Percentiles rank a stretch among this genome's conserved stretches.
These are phyloP conservation scores for Myocastor coypus DNA, from an alignment of 2,113 vertebrate species.

Conservation along the genomic window DNA sequence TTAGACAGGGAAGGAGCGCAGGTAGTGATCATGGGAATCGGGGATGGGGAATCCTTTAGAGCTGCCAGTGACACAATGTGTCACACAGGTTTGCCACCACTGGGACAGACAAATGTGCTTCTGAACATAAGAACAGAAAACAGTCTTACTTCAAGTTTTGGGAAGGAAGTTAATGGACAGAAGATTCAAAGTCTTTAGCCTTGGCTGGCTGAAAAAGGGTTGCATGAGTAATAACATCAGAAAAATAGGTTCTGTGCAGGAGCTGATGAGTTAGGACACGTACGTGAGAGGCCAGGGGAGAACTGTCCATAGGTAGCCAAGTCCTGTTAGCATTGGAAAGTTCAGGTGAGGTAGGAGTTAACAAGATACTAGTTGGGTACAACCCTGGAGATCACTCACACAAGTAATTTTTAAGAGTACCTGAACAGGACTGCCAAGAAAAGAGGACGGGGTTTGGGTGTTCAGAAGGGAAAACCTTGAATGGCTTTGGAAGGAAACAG, in stretches of 20 bases:
- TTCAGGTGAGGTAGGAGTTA: not conserved
- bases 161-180: conserved; percentile 3
- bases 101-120: not conserved
- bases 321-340: not conserved
- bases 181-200: conserved; percentile 4
- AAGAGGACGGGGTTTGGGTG: not conserved
- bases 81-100: not conserved
- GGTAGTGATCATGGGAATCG: not conserved
- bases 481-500: not conserved
- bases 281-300: not conserved
- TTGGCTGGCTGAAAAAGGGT: conserved; percentile 42
- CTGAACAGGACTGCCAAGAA: not conserved
- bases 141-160: not conserved
- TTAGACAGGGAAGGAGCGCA: not conserved
- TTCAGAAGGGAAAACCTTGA: not conserved
- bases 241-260: not conserved
- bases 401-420: not conserved
- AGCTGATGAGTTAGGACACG: not conserved
- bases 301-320: not conserved
- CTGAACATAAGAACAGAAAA: not conserved
- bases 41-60: not conserved
- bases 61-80: too few relatives aligned
- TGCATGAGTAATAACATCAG: not conserved
- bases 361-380: not conserved
- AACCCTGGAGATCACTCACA: not conserved